phyloP scores from a whole-genome alignment of 1,140 invertebrate species.

The Cyclina sinensis region DNA sequence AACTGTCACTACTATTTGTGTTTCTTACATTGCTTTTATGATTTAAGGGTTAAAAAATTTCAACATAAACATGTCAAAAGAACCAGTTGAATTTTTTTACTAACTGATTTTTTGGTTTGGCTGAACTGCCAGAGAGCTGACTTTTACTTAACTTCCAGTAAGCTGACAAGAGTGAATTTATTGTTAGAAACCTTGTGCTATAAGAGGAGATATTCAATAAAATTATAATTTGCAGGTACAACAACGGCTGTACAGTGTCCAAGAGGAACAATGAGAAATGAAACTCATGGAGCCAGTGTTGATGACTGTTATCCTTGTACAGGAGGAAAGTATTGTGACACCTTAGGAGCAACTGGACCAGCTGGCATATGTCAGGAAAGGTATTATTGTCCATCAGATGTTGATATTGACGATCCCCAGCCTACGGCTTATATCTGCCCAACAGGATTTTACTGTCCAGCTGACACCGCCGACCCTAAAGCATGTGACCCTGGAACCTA shows the following conservation, averaged over 20 bases:
- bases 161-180: no score
- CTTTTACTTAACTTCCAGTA: no score
- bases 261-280: slow-evolving; percentile 77
- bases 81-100: no score
- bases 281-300: slow-evolving; percentile 70
- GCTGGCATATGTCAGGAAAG: slow-evolving; percentile 77
- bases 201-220: no score
- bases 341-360: slow-evolving; percentile 67
- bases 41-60: no score
- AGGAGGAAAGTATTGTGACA: slow-evolving; percentile 80
- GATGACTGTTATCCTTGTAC: slow-evolving; percentile 80
- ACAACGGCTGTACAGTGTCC: slow-evolving; percentile 75
- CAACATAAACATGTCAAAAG: no score
- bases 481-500: slow-evolving; percentile 81
- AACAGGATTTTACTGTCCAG: slow-evolving; percentile 79
- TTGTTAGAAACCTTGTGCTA: no score
- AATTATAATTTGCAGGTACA: slow-evolving; percentile 71
- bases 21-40: no score
- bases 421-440: slow-evolving; percentile 80
- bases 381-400: slow-evolving; percentile 82
- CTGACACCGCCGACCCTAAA: slow-evolving; percentile 73
- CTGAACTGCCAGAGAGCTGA: no score
- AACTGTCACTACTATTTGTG: no score
- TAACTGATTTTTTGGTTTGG: no score
- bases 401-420: slow-evolving; percentile 73